Evolutionary conservation across 1,140 invertebrate genomes (phyloP).

Genomic region (Drosophila lini): DNA sequence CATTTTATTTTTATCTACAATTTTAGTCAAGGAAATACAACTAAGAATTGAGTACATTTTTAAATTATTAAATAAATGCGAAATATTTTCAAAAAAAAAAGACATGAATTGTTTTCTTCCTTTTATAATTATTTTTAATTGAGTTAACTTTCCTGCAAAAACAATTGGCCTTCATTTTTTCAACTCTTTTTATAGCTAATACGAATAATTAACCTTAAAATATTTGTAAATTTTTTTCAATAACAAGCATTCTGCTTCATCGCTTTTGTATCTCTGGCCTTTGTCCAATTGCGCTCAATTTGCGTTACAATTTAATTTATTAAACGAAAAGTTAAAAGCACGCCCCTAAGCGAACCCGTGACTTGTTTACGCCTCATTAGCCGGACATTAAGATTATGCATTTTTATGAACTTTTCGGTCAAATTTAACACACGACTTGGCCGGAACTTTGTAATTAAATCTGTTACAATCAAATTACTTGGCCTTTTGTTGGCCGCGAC

Average conservation of each 20-base stretch:
- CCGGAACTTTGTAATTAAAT: slow-evolving; percentile 70
- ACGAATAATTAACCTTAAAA: slow-evolving; percentile 8
- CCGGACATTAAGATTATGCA: slow-evolving; percentile 54
- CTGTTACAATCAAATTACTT: slow-evolving; percentile 51
- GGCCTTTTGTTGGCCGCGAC: slow-evolving; percentile 17
- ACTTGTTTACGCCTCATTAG: slow-evolving; percentile 58
- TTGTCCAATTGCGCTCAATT: slow-evolving; percentile 39
- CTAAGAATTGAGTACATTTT: slow-evolving; percentile 53
- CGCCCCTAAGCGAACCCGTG: slow-evolving; percentile 5
- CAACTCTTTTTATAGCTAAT: neutral
- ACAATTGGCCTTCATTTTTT: neutral
- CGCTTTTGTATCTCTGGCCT: slow-evolving; percentile 6
- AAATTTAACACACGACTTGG: slow-evolving; percentile 53
- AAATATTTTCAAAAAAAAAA: slow-evolving; percentile 50
- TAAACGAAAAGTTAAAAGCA: slow-evolving; percentile 35
- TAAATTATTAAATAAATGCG: slow-evolving; percentile 62
- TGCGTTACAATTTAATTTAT: slow-evolving; percentile 63
- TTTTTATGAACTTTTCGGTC: slow-evolving; percentile 56
- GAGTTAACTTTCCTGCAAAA: neutral
- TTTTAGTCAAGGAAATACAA: slow-evolving; percentile 43
- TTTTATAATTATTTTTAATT: neutral
- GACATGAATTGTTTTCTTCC: neutral
- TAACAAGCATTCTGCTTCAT: neutral
- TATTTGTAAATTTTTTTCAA: slow-evolving; percentile 5
- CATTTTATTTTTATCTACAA: slow-evolving; percentile 48